phyloP scores from a whole-genome alignment of 35 echinoderm and acorn worm species.

The Amphiura filiformis region DNA sequence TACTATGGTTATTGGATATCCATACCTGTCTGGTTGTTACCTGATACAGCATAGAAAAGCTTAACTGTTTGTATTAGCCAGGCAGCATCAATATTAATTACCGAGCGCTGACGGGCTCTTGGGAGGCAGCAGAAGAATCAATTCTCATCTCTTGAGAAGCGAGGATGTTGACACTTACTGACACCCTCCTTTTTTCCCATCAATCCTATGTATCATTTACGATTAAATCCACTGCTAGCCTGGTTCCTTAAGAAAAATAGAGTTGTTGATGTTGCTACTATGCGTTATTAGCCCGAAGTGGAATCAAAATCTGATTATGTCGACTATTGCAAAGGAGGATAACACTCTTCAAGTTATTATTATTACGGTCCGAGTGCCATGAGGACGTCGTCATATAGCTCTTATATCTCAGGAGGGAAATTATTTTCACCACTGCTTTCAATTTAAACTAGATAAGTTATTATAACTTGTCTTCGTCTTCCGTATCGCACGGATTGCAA shows the following conservation, averaged over 20 bases:
- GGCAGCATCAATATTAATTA: neutral
- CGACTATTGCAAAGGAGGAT: neutral
- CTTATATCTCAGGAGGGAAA: neutral
- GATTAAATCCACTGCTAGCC: neutral
- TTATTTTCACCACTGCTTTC: neutral
- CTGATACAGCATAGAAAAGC: neutral
- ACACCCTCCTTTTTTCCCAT: neutral
- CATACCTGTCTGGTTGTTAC: too few species aligned
- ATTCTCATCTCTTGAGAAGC: neutral
- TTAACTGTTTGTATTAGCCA: neutral
- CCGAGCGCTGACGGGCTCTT: neutral
- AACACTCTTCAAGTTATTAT: slow-evolving; percentile 2
- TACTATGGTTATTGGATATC: too few species aligned
- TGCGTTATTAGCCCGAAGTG: neutral
- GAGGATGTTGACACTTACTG: neutral
- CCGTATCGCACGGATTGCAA: neutral
- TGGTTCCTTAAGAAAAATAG: neutral
- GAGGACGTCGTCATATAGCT: neutral
- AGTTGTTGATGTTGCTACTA: neutral
- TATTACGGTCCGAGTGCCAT: neutral
- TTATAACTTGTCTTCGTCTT: neutral
- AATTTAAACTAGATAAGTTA: neutral
- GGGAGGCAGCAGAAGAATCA: neutral
- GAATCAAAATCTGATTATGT: neutral
- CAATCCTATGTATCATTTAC: slow-evolving; percentile 3